Base-by-base conservation (phyloP, 2,797 vertebrate genomes). In the Sylvilagus floridanus region DNA sequence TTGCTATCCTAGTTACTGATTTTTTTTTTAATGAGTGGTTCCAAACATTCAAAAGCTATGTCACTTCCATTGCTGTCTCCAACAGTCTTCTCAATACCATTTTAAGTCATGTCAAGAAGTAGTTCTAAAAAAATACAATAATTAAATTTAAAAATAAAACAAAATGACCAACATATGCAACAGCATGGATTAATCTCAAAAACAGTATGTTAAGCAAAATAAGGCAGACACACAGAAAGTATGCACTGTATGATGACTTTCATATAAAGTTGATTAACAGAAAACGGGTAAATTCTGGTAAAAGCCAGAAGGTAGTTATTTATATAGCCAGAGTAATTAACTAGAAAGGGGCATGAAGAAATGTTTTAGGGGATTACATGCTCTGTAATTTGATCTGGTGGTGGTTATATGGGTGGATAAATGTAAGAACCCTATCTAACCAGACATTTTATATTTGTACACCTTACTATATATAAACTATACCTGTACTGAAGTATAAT, bases 81-180 rank as follows among this genome's bases (percentile, higher is more conserved):
- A 26, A 86, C 21, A 63, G 37, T 91, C 57, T 28, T 89, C 47
- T 11, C 57, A 76, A 52, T 65, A 47, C 2, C 32, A 37, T 50
- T 93, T 94, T 37, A 92, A 93, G 57, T 28, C 68, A 42, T 73
- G 30, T 68, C 52, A 88, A 69, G 83, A 75, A 85, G 32, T 88
- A 81, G 90, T 93, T 93, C 68, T 95, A 47, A 47, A 47, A 19
- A 30, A 92, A 88, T 84, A 63, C 12, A 93, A 57, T 37, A 72
- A 37, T 71, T 42, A 90, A 69, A 85, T 86, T 91, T 28, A 17
- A 30, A 54, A 37, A 89, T 60, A 60, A 60, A 86, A 57, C 73
- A 37, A 89, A 94, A 68, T 4, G 72, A 84, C n/a, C 21, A 4
- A 42, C 12, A 91, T 21, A 69, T 47, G 16, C 65, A 81, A 92